These are phyloP conservation scores for Emmelina monodactyla DNA, from an alignment of 2,888 invertebrate species.

Conservation along the genomic window DNA sequence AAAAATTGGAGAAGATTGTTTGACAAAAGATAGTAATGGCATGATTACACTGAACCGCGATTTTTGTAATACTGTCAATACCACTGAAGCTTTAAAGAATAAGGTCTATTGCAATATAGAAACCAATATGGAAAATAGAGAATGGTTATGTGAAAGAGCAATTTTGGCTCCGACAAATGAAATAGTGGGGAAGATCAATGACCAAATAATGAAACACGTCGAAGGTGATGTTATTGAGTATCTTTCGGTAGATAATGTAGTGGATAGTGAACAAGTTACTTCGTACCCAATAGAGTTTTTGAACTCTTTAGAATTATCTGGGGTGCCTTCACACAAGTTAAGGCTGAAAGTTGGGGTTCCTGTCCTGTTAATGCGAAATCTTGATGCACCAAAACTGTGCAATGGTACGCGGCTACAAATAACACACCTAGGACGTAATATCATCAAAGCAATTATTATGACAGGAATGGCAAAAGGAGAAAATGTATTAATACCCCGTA, in stretches of 20 bases:
- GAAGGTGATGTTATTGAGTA: conserved; percentile 13
- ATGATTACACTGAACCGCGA: conserved; percentile 15
- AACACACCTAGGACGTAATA: conserved; percentile 12
- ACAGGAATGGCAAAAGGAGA: conserved; percentile 19
- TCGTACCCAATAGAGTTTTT: conserved; percentile 16
- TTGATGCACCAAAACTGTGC: conserved; percentile 18
- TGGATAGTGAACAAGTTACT: conserved; percentile 13
- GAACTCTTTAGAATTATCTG: conserved; percentile 17
- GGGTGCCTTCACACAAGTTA: conserved; percentile 19
- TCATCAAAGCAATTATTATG: conserved; percentile 17
- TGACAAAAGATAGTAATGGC: conserved; percentile 13
- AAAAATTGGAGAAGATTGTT: conserved; percentile 18
- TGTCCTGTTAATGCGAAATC: conserved; percentile 19
- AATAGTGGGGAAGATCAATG: conserved; percentile 11
- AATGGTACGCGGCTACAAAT: conserved; percentile 13
- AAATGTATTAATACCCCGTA: conserved; percentile 20
- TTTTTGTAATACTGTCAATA: conserved; percentile 15
- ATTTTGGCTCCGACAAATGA: conserved; percentile 18
- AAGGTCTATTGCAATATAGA: conserved; percentile 15
- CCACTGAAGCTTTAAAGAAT: conserved; percentile 13
- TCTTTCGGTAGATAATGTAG: conserved; percentile 13
- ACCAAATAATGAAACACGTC: conserved; percentile 13
- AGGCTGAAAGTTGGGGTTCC: conserved; percentile 20
- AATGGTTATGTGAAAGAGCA: conserved; percentile 19
- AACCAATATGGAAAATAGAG: conserved; percentile 14